Percentiles rank a stretch among this genome's conserved stretches.
Evolutionary conservation across 2,113 vertebrate genomes (phyloP).

Genomic region (Brachyistius frenatus): DNA sequence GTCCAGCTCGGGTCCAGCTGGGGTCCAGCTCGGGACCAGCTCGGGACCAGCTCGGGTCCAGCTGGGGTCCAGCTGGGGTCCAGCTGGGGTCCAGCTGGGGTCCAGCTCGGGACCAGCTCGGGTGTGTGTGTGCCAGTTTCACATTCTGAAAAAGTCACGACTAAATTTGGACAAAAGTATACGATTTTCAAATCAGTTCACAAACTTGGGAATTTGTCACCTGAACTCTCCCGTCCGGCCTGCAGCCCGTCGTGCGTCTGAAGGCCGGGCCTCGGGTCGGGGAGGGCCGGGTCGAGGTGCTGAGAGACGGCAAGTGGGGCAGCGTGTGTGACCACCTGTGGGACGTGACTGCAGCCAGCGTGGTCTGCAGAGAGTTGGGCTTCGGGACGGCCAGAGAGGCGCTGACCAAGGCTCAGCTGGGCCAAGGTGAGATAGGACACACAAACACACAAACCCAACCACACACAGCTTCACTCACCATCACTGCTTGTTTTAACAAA

Average conservation of each 20-base stretch:
- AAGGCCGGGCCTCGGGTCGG: constrained; percentile 90
- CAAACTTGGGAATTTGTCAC: no score
- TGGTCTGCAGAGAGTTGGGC: constrained; percentile 95
- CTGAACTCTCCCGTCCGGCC: constrained; percentile 43
- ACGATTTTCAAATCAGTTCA: neutral
- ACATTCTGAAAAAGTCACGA: no score
- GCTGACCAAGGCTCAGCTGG: constrained; percentile 88
- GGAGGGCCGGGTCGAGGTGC: constrained; percentile 95
- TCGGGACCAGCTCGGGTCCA: no score
- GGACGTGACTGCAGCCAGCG: constrained; percentile 90
- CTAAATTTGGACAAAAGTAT: no score
- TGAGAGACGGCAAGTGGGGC: constrained; percentile 93
- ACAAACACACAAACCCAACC: constrained; percentile 7
- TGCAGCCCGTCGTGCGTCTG: constrained; percentile 86
- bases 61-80: no score
- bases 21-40: no score
- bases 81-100: no score
- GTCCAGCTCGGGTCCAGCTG: no score
- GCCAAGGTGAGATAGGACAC: constrained; percentile 89
- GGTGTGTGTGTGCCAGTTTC: no score
- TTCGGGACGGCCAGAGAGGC: constrained; percentile 93
- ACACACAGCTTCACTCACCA: constrained; percentile 10
- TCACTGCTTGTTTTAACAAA: constrained; percentile 25
- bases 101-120: no score
- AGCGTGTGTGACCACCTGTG: constrained; percentile 93